Percentiles rank a stretch among this genome's conserved stretches.
These are phyloP conservation scores for Odobenus rosmarus DNA, from an alignment of 2,113 vertebrate species.

Conservation along the genomic window DNA sequence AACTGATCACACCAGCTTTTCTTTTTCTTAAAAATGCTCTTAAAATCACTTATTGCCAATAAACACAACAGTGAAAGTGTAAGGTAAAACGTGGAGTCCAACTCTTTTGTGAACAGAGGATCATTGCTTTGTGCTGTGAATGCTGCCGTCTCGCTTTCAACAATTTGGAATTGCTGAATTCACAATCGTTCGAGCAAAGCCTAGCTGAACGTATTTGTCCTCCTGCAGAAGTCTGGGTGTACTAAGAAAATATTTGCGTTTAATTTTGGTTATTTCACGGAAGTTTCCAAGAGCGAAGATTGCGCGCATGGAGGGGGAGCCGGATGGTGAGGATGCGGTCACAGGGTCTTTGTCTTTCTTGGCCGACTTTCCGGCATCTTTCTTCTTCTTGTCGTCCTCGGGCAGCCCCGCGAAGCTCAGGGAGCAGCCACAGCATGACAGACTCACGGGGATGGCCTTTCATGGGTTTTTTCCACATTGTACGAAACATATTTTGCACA, in stretches of 20 bases:
- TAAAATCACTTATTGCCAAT: neutral
- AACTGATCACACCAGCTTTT: neutral
- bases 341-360: neutral
- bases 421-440: neutral
- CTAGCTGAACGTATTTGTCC: neutral
- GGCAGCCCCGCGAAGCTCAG: neutral
- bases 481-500: neutral
- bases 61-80: rapidly evolving
- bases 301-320: neutral
- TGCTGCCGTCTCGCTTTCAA: neutral
- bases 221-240: neutral
- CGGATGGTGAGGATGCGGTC: neutral
- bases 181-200: neutral
- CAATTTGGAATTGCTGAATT: neutral
- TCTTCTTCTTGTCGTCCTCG: neutral
- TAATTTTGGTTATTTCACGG: neutral
- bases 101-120: neutral
- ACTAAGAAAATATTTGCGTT: slow-evolving; percentile 46
- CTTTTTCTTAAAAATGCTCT: slow-evolving; percentile 14
- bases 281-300: neutral
- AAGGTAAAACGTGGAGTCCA: neutral
- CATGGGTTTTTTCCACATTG: neutral
- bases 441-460: neutral
- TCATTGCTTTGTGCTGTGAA: neutral
- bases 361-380: neutral